Evolutionary conservation across 2,113 vertebrate genomes (phyloP), one percentile per base, ranked within the genome.

Genomic region (Andinoacara biseriatus): DNA sequence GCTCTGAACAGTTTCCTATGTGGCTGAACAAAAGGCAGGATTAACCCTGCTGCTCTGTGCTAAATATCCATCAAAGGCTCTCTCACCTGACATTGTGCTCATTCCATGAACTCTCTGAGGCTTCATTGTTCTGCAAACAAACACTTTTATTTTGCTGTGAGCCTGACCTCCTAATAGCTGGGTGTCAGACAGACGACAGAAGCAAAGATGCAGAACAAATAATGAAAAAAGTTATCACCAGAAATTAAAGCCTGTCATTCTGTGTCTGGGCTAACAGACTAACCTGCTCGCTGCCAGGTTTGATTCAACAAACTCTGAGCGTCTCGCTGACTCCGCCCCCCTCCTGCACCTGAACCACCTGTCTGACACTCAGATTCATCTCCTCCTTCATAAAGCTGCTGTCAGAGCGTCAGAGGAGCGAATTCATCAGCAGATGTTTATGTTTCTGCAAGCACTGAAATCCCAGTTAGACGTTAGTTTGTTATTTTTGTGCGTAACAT

Each of bases 21-120:
- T 7, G 24, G 40, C 49, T 61, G 86, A 86, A 90, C 86, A 89
- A 91, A 89, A 88, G 82, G 54, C 74, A 2, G 86, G 86, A 90
- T 92, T 92, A 91, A 90, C 76, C 78, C 56, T 14, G 76, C 75
- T 84, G 65, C 74, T 24, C 56, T 20, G 40, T 76, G 85, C 83
- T 61, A 87, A 84, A 90, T 63, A 91, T 92, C 89, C 85, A 89
- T 92, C 92, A 88, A 80, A 89, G 74, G 31, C 81, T 56, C 38
- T 57, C 76, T 80, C 62, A 75, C 80, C 65, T 76, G 81, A 82
- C 29, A 43, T 38, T 7, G 26, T 20, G 13, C 72, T 84, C 67
- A 20, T 29, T 20, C 31, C 11, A 59, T 85, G 54, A 86, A 74
- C 80, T 69, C 76, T 82, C 20, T 40, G 11, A 76, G 46, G 86